Conservation (phyloP, 2,888 invertebrate species). For the Matsumyia berberina region DNA sequence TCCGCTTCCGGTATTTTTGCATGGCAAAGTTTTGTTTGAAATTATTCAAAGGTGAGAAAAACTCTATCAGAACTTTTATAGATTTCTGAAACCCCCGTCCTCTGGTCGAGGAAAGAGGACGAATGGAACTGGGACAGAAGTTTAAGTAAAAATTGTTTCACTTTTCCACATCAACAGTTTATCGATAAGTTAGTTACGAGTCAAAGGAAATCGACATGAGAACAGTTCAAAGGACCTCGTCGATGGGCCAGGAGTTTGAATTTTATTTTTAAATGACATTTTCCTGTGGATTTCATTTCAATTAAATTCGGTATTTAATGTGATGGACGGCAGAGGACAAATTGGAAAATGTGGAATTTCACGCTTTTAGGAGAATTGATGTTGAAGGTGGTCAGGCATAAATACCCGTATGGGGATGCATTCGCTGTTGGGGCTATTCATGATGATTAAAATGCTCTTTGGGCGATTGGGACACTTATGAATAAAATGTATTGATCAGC, state of each 20-base stretch:
- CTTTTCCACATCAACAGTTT: conserved; percentile 64
- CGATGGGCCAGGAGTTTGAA: conserved; percentile 16
- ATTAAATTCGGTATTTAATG: conserved; percentile 2
- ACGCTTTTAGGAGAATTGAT: conserved; percentile 31
- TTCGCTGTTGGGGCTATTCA: conserved; percentile 36
- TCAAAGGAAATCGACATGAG: conserved; percentile 24
- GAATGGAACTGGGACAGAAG: conserved; percentile 9
- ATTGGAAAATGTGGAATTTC: conserved; percentile 18
- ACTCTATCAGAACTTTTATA: conserved; percentile 49
- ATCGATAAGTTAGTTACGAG: conserved; percentile 49
- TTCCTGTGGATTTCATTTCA: conserved; percentile 30
- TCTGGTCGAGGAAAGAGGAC: not conserved
- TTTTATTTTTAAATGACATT: conserved; percentile 46
- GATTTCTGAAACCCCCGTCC: conserved; percentile 7
- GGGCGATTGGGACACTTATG: conserved; percentile 41
- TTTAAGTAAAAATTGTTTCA: conserved; percentile 44
- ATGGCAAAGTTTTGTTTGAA: conserved; percentile 57
- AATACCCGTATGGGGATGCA: conserved; percentile 3
- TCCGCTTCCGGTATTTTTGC: conserved; percentile 52
- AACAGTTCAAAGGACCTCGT: conserved; percentile 21
- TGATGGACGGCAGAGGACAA: conserved; percentile 1
- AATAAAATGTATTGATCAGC: conserved; percentile 37
- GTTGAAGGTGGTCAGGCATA: not conserved
- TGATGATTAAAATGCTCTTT: conserved; percentile 59
- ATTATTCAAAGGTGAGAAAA: conserved; percentile 58